Evolutionary conservation across 2,888 invertebrate genomes (phyloP).

Genomic region (Peribatodes rhomboidaria): DNA sequence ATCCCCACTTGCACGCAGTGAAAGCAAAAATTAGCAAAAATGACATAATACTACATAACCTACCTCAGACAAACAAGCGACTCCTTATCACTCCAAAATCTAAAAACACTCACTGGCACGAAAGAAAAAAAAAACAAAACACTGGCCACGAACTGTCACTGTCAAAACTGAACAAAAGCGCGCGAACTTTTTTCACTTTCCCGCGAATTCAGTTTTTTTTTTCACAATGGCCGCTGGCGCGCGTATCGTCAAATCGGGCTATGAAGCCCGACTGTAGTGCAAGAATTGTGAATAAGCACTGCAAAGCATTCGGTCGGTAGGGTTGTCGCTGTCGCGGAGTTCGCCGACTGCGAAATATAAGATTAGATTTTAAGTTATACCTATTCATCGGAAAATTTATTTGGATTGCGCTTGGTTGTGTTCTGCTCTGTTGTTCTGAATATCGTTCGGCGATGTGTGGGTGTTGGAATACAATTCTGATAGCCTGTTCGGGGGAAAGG

Average conservation of each 20-base stretch:
- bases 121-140: conserved; percentile 29
- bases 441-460: no score
- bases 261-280: conserved; percentile 56
- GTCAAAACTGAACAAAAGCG: conserved; percentile 33
- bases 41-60: conserved; percentile 68
- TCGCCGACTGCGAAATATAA: conserved; percentile 10
- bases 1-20: conserved; percentile 59
- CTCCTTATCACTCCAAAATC: conserved; percentile 24
- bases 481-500: no score
- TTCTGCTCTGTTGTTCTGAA: no score
- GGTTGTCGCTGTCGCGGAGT: conserved; percentile 17
- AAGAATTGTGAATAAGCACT: conserved; percentile 28
- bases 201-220: conserved; percentile 38
- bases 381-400: no score
- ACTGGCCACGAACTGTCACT: conserved; percentile 36
- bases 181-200: conserved; percentile 38
- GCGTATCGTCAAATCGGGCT: conserved; percentile 58
- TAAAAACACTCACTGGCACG: conserved; percentile 26
- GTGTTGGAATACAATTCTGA: no score
- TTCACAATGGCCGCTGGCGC: conserved; percentile 32
- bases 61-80: conserved; percentile 54
- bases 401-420: no score
- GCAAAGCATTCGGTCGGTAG: conserved; percentile 24
- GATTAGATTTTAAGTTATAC: no score
- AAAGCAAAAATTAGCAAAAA: conserved; percentile 68